phyloP scores from a whole-genome alignment of 2,797 vertebrate species.

The Anisognathus igniventris region DNA sequence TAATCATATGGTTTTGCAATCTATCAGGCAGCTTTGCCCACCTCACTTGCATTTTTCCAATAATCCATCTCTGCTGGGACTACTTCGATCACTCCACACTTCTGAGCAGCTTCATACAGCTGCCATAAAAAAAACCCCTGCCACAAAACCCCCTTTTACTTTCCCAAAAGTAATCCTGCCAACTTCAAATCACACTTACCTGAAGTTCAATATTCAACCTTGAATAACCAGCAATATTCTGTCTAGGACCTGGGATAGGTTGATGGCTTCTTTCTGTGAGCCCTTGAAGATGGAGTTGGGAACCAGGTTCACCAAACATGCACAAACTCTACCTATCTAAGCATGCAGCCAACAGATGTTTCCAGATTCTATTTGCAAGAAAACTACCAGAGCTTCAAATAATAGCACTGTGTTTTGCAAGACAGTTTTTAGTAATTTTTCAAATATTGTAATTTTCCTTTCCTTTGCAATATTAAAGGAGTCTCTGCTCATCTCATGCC shows the following conservation, averaged over 20 bases:
- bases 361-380: neutral
- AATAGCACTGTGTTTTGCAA: neutral
- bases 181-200: conserved; percentile 23
- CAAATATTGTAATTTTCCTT: neutral
- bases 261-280: neutral
- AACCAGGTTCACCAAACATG: neutral
- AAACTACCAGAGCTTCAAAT: neutral
- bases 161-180: neutral
- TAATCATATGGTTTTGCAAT: conserved; percentile 67
- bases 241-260: neutral
- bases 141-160: neutral
- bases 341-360: neutral
- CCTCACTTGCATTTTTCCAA: conserved; percentile 51
- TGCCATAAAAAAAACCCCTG: neutral
- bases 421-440: neutral
- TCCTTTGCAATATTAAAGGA: neutral
- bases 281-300: neutral
- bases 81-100: conserved; percentile 34
- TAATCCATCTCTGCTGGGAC: conserved; percentile 54
- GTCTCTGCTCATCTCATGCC: neutral
- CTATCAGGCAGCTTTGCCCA: conserved; percentile 39
- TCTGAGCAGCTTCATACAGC: conserved; percentile 31
- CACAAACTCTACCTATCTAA: neutral
- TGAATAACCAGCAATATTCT: neutral
- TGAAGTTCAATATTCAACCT: neutral